Base-by-base conservation (phyloP, 2,888 invertebrate genomes). In the Erpobdella octoculata region DNA sequence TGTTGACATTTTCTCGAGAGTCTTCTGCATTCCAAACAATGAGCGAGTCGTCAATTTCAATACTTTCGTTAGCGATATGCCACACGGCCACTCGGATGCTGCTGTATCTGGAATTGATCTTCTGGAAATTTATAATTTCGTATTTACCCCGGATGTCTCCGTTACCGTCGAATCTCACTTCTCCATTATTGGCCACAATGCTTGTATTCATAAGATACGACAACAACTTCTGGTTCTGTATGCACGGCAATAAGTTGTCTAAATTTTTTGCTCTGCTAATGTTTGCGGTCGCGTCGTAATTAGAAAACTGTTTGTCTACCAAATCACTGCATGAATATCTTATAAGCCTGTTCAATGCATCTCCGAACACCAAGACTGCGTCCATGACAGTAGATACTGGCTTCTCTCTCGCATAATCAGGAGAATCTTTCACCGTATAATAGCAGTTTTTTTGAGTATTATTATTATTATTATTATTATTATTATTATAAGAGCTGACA, bases 91-190 rank as follows among this genome's bases (percentile, higher is more conserved):
- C 74, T 12, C 73, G 68, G 1, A 21, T 41, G 8, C 73, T 66
- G 1, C n/a, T 48, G 46, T 74, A 75, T 31, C 21, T 35, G 33
- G 28, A 28, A 15, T 21, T 6, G 18, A 21, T 70, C 28, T 70
- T 70, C 71, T 76, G 75, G 68, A 78, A 78, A 67, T 80, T 79
- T 15, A 76, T 72, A 15, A 80, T 72, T 48, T 78, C 77, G 41
- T 79, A 79, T 37, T 75, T 75, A 3, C 79, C 78, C 33, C 77
- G 71, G 1, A 78, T 73, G 69, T 80, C 80, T 0, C 80, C 80
- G 31, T 78, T 76, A 53, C 76, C 69, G 71, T 80, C 78, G 71
- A 80, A 80, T 15, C 76, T 73, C 41, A 79, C 76, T 41, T 77
- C 75, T 0, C 79, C 79, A 59, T 74, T 74, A 25, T 76, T 75